Base-by-base conservation (phyloP, 2,888 invertebrate genomes). In the Stenichneumon culpator region DNA sequence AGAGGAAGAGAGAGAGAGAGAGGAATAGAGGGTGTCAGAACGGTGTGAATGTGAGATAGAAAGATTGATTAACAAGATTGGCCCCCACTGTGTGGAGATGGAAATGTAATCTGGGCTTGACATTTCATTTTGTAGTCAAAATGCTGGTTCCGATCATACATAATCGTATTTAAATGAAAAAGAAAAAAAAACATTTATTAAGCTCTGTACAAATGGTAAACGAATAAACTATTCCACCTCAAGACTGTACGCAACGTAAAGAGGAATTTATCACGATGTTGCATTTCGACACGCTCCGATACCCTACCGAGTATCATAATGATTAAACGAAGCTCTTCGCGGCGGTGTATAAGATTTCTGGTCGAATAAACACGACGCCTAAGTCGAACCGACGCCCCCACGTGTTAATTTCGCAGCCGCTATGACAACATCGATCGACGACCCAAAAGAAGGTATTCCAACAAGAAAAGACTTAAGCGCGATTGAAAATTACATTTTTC, bases 121-220 rank as follows among this genome's bases (percentile, higher is more conserved):
- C 16, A 69, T 50, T 79, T 68, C 44, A 69, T 79, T 80, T 83
- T 72, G 44, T 75, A 70, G 63, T 63, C 19, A 25, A 79, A 70
- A 70, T 60, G 70, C 47, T 75, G 77, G 50, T 60, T 36, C 63
- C 32, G 77, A 70, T 68, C 50, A 69, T 52, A 84, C 73, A 69
- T 70, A 84, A 80, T 78, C 54, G 68, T 86, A 89, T 85, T 86
- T 88, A 83, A 87, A 79, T 79, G 60, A 14, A 16, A 73, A 44
- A 39, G 28, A 79, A 50, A 77, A 16, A 84, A 69, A 28, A 68
- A 84, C 73, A 36, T 77, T 81, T 78, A 86, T 73, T 87, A 87
- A 88, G 67, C 80, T 79, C 86, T 90, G 88, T 91, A 90, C 83
- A 91, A 89, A 90, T 87, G 70, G 39, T 75, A 75, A 89, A 69